phyloP scores from a whole-genome alignment of 2,888 invertebrate species.

The Doris montereyensis region DNA sequence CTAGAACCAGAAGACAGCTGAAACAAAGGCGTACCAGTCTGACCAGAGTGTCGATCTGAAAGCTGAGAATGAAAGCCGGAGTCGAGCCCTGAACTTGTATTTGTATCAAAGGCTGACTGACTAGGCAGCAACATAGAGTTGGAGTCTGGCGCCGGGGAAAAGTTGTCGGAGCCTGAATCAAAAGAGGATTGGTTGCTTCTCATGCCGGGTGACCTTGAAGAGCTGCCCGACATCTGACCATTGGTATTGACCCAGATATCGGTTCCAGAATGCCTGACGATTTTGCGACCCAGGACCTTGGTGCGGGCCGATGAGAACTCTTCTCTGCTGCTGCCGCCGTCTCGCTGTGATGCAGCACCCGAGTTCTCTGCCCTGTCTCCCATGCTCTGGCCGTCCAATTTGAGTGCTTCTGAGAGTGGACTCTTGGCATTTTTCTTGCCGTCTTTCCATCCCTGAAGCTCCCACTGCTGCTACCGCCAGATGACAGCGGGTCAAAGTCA shows the following conservation, averaged over 20 bases:
- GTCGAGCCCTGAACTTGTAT: background rate
- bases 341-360: background rate
- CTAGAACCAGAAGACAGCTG: background rate
- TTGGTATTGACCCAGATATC: constrained; percentile 45
- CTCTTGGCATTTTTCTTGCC: constrained; percentile 7
- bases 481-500: constrained; percentile 31
- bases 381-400: background rate
- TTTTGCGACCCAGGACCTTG: background rate
- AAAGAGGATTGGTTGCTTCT: constrained; percentile 25
- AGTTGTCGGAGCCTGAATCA: constrained; percentile 16
- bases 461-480: background rate
- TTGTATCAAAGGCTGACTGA: no score
- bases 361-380: background rate
- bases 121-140: background rate
- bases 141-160: background rate
- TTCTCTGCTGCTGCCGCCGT: background rate
- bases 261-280: constrained; percentile 38
- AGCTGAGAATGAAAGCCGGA: background rate
- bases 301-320: background rate
- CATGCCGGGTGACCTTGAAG: constrained; percentile 14
- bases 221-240: constrained; percentile 42
- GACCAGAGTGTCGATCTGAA: background rate
- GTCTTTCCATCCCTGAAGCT: constrained; percentile 10
- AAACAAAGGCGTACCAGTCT: background rate
- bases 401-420: no score